Conservation (phyloP, 1,140 invertebrate genomes). For the Zaprionus camerounensis region DNA sequence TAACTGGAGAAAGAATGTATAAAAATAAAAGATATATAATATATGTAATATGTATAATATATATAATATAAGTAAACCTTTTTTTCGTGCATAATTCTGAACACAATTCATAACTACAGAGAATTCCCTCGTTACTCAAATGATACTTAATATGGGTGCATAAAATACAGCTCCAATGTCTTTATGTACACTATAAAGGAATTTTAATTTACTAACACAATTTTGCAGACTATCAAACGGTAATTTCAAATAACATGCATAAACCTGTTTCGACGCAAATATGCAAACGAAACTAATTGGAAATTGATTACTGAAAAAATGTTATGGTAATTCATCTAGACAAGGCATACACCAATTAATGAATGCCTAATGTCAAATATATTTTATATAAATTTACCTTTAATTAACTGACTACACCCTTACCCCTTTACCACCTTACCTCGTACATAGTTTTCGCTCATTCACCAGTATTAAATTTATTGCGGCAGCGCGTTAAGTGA, state of each 20-base stretch:
- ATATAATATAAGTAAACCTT: too few species aligned
- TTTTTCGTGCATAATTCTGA: too few species aligned
- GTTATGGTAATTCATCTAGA: not conserved
- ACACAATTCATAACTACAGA: too few species aligned
- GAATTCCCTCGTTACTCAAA: too few species aligned
- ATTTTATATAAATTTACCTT: constrained; percentile 1
- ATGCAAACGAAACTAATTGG: not conserved
- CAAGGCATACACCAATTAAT: not conserved
- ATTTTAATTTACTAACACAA: not conserved
- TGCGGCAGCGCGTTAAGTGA: constrained; percentile 19
- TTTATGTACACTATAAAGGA: not conserved
- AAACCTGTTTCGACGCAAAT: too few species aligned
- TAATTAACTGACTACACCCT: not conserved
- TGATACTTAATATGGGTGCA: too few species aligned
- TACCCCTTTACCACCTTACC: not conserved
- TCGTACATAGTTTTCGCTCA: not conserved
- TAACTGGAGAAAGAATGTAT: too few species aligned
- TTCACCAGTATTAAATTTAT: constrained; percentile 40
- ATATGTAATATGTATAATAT: too few species aligned
- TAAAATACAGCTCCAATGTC: too few species aligned
- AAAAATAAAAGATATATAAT: too few species aligned
- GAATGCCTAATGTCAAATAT: not conserved
- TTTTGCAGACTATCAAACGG: not conserved
- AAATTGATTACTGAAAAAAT: not conserved
- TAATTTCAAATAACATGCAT: not conserved